Evolutionary conservation across 2,797 vertebrate genomes (phyloP).

Genomic region (Numenius phaeopus): DNA sequence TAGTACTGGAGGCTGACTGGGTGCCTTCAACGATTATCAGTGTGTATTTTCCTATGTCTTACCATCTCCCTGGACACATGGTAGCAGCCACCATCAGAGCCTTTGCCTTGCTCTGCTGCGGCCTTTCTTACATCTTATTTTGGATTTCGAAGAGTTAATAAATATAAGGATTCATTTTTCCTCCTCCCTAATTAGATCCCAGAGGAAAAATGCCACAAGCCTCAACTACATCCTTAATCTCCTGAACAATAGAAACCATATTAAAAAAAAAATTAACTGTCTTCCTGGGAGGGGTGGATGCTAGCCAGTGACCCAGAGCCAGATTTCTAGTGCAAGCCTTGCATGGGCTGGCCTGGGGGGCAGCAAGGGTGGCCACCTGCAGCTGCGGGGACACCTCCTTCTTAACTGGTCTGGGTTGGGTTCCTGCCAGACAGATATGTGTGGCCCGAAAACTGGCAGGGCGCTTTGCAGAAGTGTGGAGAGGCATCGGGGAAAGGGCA

Average conservation of each 20-base stretch:
- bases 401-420: neutral
- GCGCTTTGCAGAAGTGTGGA: neutral
- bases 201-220: neutral
- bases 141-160: constrained; percentile 17
- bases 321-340: neutral
- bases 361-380: accelerated
- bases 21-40: neutral
- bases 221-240: neutral
- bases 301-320: neutral
- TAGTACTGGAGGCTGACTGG: neutral
- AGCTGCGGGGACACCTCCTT: accelerated
- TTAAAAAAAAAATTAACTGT: neutral
- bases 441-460: neutral
- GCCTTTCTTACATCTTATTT: neutral
- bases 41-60: neutral
- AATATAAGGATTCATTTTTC: neutral
- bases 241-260: neutral
- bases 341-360: accelerated
- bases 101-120: neutral
- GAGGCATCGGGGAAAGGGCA: neutral
- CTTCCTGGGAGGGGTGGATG: neutral
- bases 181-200: neutral
- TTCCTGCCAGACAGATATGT: neutral
- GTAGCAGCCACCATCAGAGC: neutral
- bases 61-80: neutral